A percentile compares a stretch with the other conserved stretches of the same genome.
phyloP scores from a whole-genome alignment of 2,113 vertebrate genomes.

The Spheniscus mendiculus region DNA sequence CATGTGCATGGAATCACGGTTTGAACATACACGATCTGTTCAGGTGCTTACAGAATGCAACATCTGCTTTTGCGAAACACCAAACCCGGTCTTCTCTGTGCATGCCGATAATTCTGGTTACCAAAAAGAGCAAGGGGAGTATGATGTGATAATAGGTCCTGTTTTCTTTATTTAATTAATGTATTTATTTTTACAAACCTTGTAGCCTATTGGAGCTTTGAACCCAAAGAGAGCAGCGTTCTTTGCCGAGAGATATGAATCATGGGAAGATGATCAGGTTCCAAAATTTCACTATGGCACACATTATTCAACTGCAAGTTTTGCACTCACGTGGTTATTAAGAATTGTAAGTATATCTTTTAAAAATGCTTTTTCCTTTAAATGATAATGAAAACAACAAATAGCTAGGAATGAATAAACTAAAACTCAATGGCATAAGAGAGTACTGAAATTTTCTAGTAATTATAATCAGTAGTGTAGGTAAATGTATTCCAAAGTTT shows the following conservation, averaged over 20 bases:
- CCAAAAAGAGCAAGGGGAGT: background rate
- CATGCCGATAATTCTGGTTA: background rate
- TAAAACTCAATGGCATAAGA: background rate
- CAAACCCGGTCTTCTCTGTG: background rate
- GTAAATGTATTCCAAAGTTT: background rate
- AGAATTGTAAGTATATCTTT: slow-evolving; percentile 86
- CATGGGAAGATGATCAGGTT: slow-evolving; percentile 98
- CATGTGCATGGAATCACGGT: background rate
- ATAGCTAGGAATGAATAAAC: background rate
- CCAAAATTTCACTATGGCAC: slow-evolving; percentile 98
- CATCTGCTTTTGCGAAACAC: background rate
- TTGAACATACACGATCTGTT: background rate
- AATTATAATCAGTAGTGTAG: background rate
- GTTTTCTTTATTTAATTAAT: background rate
- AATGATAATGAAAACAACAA: background rate
- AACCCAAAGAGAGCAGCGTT: slow-evolving; percentile 97
- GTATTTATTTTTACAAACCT: background rate
- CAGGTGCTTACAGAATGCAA: background rate
- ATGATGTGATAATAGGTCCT: background rate
- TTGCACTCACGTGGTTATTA: slow-evolving; percentile 93
- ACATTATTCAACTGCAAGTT: slow-evolving; percentile 97
- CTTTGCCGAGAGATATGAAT: slow-evolving; percentile 91
- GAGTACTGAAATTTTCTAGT: background rate
- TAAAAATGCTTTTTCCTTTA: background rate
- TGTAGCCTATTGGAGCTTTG: slow-evolving; percentile 92